Percentiles rank a stretch among this genome's conserved stretches.
Evolutionary conservation across 2,888 invertebrate genomes (phyloP).

Genomic region (Meiosimyza platycephala): DNA sequence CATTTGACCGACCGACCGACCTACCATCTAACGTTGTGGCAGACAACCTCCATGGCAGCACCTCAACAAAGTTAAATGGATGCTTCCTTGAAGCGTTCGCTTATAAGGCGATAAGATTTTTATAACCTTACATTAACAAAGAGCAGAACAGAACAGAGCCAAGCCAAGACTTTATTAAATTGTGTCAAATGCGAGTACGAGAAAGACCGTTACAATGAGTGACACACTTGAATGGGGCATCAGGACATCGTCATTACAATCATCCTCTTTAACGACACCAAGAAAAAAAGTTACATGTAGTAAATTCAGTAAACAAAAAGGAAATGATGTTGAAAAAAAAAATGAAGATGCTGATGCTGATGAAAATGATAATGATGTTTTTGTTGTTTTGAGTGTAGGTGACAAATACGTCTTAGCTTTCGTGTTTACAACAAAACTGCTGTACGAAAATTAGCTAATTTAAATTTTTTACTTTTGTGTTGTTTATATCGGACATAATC

Average conservation of each 20-base stretch:
- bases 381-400: background rate
- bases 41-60: background rate
- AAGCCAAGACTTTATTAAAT: conserved; percentile 53
- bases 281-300: background rate
- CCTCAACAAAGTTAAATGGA: conserved; percentile 18
- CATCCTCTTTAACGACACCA: conserved; percentile 38
- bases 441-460: conserved; percentile 12
- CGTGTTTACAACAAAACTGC: background rate
- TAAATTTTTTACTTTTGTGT: background rate
- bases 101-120: conserved; percentile 41
- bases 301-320: too few relatives aligned
- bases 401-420: conserved; percentile 6
- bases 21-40: too few relatives aligned
- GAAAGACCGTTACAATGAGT: conserved; percentile 8
- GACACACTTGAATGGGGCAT: conserved; percentile 39
- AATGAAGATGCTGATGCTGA: background rate
- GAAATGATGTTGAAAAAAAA: background rate
- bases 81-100: background rate
- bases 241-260: conserved; percentile 50
- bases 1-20: conserved; percentile 9
- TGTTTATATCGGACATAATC: background rate
- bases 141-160: background rate
- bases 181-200: conserved; percentile 35
- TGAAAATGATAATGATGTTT: background rate
- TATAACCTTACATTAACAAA: conserved; percentile 36